A percentile compares a stretch with the other conserved stretches of the same genome.
Evolutionary conservation across 2,797 vertebrate genomes (phyloP).

Genomic region (Cygnus olor): DNA sequence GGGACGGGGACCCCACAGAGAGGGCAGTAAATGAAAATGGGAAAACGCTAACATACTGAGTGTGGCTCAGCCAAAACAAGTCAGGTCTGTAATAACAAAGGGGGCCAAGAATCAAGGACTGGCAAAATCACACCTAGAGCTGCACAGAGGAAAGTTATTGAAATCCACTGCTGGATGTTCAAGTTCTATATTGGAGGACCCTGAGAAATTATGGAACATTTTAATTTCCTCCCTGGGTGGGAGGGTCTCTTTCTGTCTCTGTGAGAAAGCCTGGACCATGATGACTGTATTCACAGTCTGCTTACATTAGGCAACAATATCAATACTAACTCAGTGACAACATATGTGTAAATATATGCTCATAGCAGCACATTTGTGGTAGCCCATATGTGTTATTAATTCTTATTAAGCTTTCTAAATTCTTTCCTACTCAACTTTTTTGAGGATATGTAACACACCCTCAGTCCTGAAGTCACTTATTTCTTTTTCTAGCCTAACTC

Average conservation of each 20-base stretch:
- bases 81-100: background rate
- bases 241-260: background rate
- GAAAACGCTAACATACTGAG: background rate
- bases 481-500: background rate
- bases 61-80: background rate
- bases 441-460: background rate
- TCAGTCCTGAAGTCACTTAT: background rate
- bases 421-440: background rate
- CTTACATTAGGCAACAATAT: background rate
- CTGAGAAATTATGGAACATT: background rate
- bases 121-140: background rate
- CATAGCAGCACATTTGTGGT: background rate
- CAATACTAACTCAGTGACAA: background rate
- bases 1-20: rapidly evolving
- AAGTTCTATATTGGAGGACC: background rate
- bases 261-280: background rate
- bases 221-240: background rate
- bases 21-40: background rate
- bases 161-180: background rate
- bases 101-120: background rate
- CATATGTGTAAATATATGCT: background rate
- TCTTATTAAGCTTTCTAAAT: background rate
- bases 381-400: background rate
- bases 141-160: background rate
- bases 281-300: background rate